These are phyloP conservation scores for Sisyra terminalis DNA, from an alignment of 2,888 invertebrate genomes.

Conservation along the genomic window DNA sequence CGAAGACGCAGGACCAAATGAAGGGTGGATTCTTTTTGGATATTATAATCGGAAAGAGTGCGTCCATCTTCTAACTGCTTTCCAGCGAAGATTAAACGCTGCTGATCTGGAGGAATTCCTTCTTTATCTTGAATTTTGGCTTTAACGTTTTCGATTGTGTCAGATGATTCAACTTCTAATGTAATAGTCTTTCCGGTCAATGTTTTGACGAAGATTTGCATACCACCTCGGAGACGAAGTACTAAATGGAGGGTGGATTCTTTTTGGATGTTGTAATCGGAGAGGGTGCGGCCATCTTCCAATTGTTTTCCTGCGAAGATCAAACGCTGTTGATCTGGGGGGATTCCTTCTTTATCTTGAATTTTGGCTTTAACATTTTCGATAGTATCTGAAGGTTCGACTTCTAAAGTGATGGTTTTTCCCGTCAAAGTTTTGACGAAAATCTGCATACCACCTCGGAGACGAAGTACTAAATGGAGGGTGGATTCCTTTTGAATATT, in stretches of 20 bases:
- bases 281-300: slow-evolving; percentile 27
- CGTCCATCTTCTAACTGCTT: slow-evolving; percentile 54
- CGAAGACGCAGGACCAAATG: slow-evolving; percentile 28
- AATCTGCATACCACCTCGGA: slow-evolving; percentile 52
- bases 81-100: slow-evolving; percentile 44
- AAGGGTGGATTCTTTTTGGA: slow-evolving; percentile 43
- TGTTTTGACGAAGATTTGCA: slow-evolving; percentile 46
- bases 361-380: slow-evolving; percentile 39
- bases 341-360: slow-evolving; percentile 65
- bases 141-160: slow-evolving; percentile 43
- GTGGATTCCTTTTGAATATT: slow-evolving; percentile 46
- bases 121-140: slow-evolving; percentile 50
- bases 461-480: slow-evolving; percentile 37
- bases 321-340: slow-evolving; percentile 70
- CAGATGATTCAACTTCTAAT: slow-evolving; percentile 35
- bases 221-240: slow-evolving; percentile 56
- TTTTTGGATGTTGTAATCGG: slow-evolving; percentile 81
- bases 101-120: slow-evolving; percentile 59
- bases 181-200: slow-evolving; percentile 40
- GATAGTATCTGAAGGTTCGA: slow-evolving; percentile 39
- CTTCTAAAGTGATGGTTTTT: slow-evolving; percentile 37
- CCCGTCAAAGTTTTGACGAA: slow-evolving; percentile 41
- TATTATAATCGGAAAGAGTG: slow-evolving; percentile 45
- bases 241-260: slow-evolving; percentile 87
- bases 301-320: slow-evolving; percentile 77